Evolutionary conservation across 2,113 vertebrate genomes (phyloP).

Genomic region (Ptyas mucosa): DNA sequence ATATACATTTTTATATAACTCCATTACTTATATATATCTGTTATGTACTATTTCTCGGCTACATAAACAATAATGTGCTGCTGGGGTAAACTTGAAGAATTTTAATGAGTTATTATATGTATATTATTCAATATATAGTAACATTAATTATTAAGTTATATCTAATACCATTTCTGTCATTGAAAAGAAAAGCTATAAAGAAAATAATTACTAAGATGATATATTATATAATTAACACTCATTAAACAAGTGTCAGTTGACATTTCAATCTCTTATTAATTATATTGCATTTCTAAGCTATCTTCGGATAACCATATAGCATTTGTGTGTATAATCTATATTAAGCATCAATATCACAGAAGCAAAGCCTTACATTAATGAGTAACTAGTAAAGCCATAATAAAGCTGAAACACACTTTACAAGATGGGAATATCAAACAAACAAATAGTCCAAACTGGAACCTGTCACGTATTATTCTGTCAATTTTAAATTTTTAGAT

Average conservation of each 20-base stretch:
- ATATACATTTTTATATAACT: constrained; percentile 13
- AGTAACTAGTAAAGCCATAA: not conserved
- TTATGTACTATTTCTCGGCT: not conserved
- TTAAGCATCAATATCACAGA: not conserved
- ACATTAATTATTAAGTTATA: not conserved
- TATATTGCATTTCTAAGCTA: not conserved
- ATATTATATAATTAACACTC: not conserved
- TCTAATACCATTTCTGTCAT: not conserved
- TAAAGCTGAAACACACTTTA: not conserved
- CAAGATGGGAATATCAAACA: not conserved
- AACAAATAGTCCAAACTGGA: not conserved
- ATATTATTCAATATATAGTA: not conserved
- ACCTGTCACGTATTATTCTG: not conserved
- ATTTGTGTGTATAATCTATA: not conserved
- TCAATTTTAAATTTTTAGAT: not conserved
- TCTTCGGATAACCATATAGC: not conserved
- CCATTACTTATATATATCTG: not conserved
- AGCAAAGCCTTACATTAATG: not conserved
- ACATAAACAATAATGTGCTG: not conserved
- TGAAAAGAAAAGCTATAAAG: not conserved
- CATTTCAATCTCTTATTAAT: not conserved
- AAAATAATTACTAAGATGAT: not conserved
- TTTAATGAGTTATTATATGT: not conserved
- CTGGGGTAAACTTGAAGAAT: not conserved
- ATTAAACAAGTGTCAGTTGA: not conserved